Percentiles rank a stretch among this genome's conserved stretches.
These are phyloP conservation scores for Capromys pilorides DNA, from an alignment of 2,797 vertebrate species.

Conservation along the genomic window DNA sequence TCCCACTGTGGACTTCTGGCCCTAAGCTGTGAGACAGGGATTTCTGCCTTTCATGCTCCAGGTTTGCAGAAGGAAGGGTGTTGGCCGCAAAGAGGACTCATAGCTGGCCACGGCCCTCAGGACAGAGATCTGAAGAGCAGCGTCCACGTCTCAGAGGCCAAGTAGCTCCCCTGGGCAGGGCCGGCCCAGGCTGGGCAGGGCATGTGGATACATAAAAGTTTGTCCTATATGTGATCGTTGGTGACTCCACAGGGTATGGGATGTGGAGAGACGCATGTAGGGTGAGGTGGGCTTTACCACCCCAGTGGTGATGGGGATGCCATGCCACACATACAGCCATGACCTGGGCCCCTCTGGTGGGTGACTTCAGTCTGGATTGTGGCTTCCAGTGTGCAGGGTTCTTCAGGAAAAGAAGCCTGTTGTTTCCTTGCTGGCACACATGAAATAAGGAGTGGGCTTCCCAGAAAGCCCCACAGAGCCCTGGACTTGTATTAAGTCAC, in stretches of 20 bases:
- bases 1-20: neutral
- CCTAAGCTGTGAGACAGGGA: neutral
- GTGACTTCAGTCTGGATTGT: neutral
- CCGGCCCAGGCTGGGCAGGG: neutral
- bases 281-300: neutral
- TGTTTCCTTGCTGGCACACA: neutral
- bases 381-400: neutral
- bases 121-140: neutral
- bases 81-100: neutral
- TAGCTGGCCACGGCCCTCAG: no score
- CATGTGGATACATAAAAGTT: neutral
- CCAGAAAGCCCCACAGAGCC: neutral
- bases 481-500: neutral
- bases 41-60: neutral
- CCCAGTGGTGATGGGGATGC: neutral
- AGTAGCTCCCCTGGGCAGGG: neutral
- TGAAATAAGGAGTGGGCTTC: neutral
- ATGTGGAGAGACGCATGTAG: neutral
- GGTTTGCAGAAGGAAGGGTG: neutral
- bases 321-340: neutral
- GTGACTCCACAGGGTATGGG: fast-evolving
- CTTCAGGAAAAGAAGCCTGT: neutral
- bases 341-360: neutral
- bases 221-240: neutral
- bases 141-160: neutral